These are phyloP conservation scores for Liparis tanakae DNA, from an alignment of 2,797 vertebrate species.

Conservation along the genomic window DNA sequence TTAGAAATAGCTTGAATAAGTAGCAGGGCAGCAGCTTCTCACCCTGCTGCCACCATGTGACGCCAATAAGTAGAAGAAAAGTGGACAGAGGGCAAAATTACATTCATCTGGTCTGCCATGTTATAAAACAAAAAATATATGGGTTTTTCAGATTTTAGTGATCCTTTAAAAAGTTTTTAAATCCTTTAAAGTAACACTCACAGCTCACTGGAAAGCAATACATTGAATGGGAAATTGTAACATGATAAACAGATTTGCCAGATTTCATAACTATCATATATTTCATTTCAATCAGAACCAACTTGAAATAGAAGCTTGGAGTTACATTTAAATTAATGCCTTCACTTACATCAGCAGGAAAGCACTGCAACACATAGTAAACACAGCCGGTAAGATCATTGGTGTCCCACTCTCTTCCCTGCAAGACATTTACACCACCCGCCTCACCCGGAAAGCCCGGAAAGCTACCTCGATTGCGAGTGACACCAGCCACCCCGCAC, in stretches of 20 bases:
- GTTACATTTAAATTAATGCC: no score
- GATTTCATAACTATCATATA: not conserved
- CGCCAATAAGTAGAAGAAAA: not conserved
- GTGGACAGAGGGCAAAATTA: not conserved
- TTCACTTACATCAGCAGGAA: no score
- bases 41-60: not conserved
- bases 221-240: not conserved
- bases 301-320: not conserved
- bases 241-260: not conserved
- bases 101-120: not conserved
- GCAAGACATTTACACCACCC: no score
- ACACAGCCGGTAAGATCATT: no score
- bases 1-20: not conserved
- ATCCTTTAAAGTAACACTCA: not conserved
- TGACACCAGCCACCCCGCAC: no score
- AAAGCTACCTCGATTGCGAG: no score
- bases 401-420: no score
- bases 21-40: not conserved
- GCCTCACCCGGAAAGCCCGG: no score
- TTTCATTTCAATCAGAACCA: not conserved
- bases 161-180: not conserved
- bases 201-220: not conserved
- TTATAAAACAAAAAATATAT: not conserved
- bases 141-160: not conserved
- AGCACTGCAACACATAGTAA: no score